Evolutionary conservation across 2,113 vertebrate species (phyloP).

Genomic region (Nymphicus hollandicus): DNA sequence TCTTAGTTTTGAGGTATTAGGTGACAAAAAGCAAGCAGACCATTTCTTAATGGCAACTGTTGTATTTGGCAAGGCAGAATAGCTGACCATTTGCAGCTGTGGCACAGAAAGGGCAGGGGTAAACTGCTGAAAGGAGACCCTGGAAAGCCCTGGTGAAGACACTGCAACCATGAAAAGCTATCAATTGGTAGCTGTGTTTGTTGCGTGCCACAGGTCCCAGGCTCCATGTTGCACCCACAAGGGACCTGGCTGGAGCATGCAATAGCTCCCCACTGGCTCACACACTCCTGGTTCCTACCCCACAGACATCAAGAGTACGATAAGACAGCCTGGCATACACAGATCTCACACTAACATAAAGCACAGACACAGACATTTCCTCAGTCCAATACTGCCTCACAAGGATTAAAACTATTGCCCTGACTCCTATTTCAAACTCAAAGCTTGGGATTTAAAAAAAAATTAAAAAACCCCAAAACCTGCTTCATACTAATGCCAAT

Average conservation of each 20-base stretch:
- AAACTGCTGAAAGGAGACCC: neutral
- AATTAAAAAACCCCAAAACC: neutral
- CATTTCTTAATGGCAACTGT: neutral
- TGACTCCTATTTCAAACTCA: neutral
- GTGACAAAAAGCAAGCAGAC: neutral
- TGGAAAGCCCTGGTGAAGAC: neutral
- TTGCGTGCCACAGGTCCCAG: too few species aligned
- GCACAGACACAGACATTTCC: neutral
- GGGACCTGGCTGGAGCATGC: neutral
- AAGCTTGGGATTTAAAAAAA: neutral
- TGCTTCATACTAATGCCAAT: neutral
- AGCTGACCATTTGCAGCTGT: neutral
- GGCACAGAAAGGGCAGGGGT: neutral
- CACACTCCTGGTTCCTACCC: fast-evolving
- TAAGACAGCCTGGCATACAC: neutral
- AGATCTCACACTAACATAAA: neutral
- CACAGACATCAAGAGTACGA: neutral
- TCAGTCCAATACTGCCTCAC: neutral
- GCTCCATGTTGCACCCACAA: neutral
- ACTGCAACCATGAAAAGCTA: neutral
- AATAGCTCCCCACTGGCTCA: neutral
- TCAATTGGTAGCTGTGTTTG: fast-evolving
- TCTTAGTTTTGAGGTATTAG: neutral
- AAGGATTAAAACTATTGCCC: neutral
- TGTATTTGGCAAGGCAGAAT: neutral